Base-by-base conservation (phyloP, 2,888 invertebrate species). In the Abrostola tripartita region DNA sequence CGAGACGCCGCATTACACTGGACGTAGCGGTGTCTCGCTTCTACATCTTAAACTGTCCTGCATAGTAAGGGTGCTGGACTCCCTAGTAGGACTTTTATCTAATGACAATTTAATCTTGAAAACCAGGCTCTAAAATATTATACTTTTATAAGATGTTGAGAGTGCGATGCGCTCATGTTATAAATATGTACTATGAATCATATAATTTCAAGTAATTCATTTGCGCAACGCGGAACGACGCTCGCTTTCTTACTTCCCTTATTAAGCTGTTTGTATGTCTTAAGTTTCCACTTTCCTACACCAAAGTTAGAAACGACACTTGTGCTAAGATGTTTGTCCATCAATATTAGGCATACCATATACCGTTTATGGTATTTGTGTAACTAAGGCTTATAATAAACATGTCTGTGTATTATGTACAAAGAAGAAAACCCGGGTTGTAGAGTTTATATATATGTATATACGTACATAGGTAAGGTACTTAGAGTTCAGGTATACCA, bases 271-370 rank as follows among this genome's bases (percentile, higher is more conserved):
- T 61, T 63, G 65, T 76, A 65, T 24, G 69, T 70, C 68, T 77
- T 73, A 76, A 78, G 73, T 75, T 78, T 75, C 73, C 71, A 78
- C 83, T 87, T 88, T 85, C 84, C 70, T 77, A 79, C 70, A 74
- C 84, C 72, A 90, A 89, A 89, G 88, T 84, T 85, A 79, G 81
- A 79, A 85, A 86, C 83, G 84, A 72, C 77, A 86, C 83, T 83
- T 84, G 86, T 80, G 86, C 76, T 80, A 82, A 81, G 83, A 52
- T 62, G 51, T 71, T 70, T 66, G 62, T 52, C 9, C 50, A 69
- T 76, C 69, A 78, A 78, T 76, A 76, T 78, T 78, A 66, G 66
- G 58, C 76, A 59, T 65, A 51, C 56, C 61, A 65, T 69, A 65
- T 61, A 52, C 59, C 61, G 37, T 67, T 61, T 67, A 67, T 37